phyloP scores from a whole-genome alignment of 2,113 vertebrate genomes.

The Isurus oxyrinchus region DNA sequence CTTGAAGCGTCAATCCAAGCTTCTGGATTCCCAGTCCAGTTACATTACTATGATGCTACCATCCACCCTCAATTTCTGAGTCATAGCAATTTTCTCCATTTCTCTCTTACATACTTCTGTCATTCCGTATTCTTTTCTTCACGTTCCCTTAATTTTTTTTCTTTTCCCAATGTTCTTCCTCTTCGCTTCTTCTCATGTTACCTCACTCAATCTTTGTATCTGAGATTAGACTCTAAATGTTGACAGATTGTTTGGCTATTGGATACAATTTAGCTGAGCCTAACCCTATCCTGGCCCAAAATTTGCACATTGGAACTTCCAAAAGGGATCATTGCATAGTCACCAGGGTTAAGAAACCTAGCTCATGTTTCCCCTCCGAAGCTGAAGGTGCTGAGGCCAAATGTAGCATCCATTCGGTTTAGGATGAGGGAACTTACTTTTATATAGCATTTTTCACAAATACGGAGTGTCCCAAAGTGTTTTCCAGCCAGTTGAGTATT shows the following conservation, averaged over 20 bases:
- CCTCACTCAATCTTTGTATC: no score
- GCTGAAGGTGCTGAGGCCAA: background rate
- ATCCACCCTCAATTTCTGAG: background rate
- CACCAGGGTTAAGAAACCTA: background rate
- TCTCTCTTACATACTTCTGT: background rate
- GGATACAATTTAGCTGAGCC: background rate
- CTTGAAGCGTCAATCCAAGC: no score
- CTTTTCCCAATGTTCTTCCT: background rate
- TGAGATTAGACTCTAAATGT: background rate
- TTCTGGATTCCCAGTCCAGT: no score
- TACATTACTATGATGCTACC: background rate
- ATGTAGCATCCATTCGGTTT: background rate
- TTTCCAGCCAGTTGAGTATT: background rate
- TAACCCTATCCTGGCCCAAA: background rate
- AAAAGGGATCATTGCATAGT: background rate
- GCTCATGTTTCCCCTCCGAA: background rate
- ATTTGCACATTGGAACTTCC: background rate
- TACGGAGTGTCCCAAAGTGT: background rate
- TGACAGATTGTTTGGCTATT: background rate
- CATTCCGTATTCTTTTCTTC: background rate
- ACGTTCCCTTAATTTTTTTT: background rate
- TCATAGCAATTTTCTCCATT: constrained; percentile 1
- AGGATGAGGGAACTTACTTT: background rate
- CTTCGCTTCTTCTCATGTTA: background rate
- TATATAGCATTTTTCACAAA: background rate